phyloP scores from a whole-genome alignment of 2,113 vertebrate species.

The Caranx ignobilis region DNA sequence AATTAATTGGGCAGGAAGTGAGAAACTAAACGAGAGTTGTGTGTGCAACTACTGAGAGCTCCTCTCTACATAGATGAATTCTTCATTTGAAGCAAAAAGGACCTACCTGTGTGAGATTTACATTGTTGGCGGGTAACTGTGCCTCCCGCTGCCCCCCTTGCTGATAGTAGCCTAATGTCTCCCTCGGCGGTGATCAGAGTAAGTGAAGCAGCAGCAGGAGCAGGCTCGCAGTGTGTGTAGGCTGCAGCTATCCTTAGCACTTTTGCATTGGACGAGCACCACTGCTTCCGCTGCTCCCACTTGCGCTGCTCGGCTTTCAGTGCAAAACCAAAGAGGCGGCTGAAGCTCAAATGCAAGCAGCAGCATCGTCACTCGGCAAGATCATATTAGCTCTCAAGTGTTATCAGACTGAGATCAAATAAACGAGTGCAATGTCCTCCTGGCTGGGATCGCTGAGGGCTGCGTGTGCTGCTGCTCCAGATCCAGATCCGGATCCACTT shows the following conservation, averaged over 20 bases:
- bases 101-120: constrained; percentile 77
- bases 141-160: constrained; percentile 63
- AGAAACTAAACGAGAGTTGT: constrained; percentile 20
- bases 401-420: constrained; percentile 25
- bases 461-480: constrained; percentile 20
- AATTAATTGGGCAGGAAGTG: not conserved
- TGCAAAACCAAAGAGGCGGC: constrained; percentile 57
- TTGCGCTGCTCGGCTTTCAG: constrained; percentile 60
- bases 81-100: constrained; percentile 13
- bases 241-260: constrained; percentile 76
- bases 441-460: not conserved
- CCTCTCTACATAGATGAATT: constrained; percentile 11
- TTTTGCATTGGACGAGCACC: constrained; percentile 70
- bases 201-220: constrained; percentile 60
- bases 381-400: constrained; percentile 48
- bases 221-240: constrained; percentile 74
- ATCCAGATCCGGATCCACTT: constrained; percentile 31
- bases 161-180: constrained; percentile 63
- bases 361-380: constrained; percentile 67
- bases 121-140: constrained; percentile 66
- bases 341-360: constrained; percentile 61
- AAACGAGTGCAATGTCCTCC: constrained; percentile 24
- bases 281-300: constrained; percentile 51
- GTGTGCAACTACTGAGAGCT: constrained; percentile 1
- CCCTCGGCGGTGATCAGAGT: constrained; percentile 70